Base-by-base conservation (phyloP, 2,888 invertebrate species). In the Cremastinae sp. region DNA sequence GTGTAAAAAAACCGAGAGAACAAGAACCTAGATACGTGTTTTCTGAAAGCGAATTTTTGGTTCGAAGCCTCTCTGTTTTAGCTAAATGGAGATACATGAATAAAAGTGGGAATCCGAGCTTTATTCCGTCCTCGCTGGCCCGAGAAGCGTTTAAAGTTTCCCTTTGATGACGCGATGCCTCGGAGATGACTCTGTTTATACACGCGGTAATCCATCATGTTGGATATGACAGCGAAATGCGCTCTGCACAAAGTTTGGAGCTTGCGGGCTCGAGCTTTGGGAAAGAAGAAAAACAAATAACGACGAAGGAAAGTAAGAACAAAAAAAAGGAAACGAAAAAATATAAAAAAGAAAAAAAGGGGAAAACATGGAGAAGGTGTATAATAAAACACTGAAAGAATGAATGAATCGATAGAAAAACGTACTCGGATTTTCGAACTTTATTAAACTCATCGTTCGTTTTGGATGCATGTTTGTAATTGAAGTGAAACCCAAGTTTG, bases 161-260 rank as follows among this genome's bases (percentile, higher is more conserved):
- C n/a, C 76, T 76, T 73, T 69, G 75, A 72, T 64, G 66, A 59
- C 56, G 61, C 28, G 45, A 49, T 43, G 22, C 49, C 59, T 49
- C 16, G 53, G 51, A 55, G 28, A n/a, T 35, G 43, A 18, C n/a
- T 9, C 9, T 68, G 62, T 18, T 37, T 41, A 41, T 43, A 59
- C 53, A 39, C 56, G 55, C 53, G 45, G 76, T 58, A 69, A 76
- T 76, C 64, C 73, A 73, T 76, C 68, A 76, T 37, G 53, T 55
- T 39, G 58, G 39, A 39, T 69, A 47, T 69, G 69, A 69, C 69
- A 65, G 59, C 43, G 28, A 72, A 64, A 72, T 69, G 62, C 47
- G 47, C 39, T 41, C 8, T 59, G 28, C 49, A 28, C n/a, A 28
- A 20, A 62, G 41, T 41, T 20, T 16, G 53, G 65, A 61, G 61